Evolutionary conservation across 1,140 invertebrate species (phyloP), one percentile per base, ranked within the genome.

Genomic region (Microvelia longipes): DNA sequence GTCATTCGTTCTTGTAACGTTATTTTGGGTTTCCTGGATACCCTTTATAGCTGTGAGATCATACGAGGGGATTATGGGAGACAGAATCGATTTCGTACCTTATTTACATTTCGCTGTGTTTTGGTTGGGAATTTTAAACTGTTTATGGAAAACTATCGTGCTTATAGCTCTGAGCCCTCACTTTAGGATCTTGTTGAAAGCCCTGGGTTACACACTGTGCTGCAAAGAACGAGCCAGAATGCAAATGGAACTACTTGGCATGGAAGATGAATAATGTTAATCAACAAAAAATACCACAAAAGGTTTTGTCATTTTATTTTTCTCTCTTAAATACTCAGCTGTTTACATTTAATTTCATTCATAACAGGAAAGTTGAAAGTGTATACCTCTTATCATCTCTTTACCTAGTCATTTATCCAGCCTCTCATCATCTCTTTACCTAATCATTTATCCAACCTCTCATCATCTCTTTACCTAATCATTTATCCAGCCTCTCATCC

Each of bases 41-140:
- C 95, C 95, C 19, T 96, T 91, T 80, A 88, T 93, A 71, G 83
- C 86, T 25, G 84, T 96, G 67, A 85, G 84, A 80, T 79, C 88
- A 70, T 86, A 87, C 74, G 83, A 77, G 35, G 71, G 71, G 13
- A 65, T 60, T 13, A 70, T 69, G 13, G 72, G 69, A 25, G 30
- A 73, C 70, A 60, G 68, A 83, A 85, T 77, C 78, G 85, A 61
- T 85, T 92, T 68, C 80, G 84, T 90, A 73, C 91, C 92, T 70
- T 88, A 92, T 80, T 81, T 97, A 69, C 91, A 96, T 78, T 98
- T 98, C 78, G 88, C 87, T 60, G 87, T 95, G 68, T 89, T 96
- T 61, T 98, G 95, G 95, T 81, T 97, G 71, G 95, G 93, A 2
- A 87, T 98, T 73, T 83, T 93, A 69, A 96, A 96, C 82, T 94